Evolutionary conservation across 1,140 invertebrate genomes (phyloP).

Genomic region (Hypothenemus hampei): DNA sequence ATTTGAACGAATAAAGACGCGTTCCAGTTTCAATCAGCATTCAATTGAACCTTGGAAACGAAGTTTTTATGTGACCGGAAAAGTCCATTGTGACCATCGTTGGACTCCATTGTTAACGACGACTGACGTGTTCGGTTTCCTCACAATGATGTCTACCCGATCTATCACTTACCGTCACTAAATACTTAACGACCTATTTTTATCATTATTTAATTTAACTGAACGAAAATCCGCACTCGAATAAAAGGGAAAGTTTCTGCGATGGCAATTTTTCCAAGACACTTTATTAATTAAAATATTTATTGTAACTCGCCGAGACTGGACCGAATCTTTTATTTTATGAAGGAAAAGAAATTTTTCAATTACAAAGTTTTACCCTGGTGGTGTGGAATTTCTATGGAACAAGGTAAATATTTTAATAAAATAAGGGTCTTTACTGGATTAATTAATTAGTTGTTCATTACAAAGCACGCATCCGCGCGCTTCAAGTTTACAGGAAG

Average conservation of each 20-base stretch:
- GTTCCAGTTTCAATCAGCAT: constrained; percentile 10
- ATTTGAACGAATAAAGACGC: constrained; percentile 16
- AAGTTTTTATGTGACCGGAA: constrained; percentile 31
- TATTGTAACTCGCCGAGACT: too few species aligned
- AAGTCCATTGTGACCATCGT: constrained; percentile 32
- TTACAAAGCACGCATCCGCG: constrained; percentile 30
- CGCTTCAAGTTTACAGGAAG: constrained; percentile 29
- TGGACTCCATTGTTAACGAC: constrained; percentile 27
- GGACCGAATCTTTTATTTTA: too few species aligned
- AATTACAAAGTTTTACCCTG: constrained; percentile 23
- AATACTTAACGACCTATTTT: constrained; percentile 35
- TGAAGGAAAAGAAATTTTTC: constrained; percentile 20
- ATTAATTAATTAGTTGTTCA: constrained; percentile 32
- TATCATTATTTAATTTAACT: constrained; percentile 23
- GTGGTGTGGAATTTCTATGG: constrained; percentile 28
- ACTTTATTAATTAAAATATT: constrained; percentile 6
- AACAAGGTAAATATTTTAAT: constrained; percentile 32
- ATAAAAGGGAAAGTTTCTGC: background rate
- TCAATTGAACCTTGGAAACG: constrained; percentile 22
- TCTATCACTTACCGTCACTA: constrained; percentile 33
- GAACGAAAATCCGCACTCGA: constrained; percentile 5
- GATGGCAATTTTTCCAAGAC: background rate
- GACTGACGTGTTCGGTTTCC: constrained; percentile 35
- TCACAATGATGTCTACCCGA: constrained; percentile 35
- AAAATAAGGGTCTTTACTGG: constrained; percentile 31